Evolutionary conservation across 1,140 invertebrate genomes (phyloP), one percentile per base, ranked within the genome.

Genomic region (Hyles euphorbiae): DNA sequence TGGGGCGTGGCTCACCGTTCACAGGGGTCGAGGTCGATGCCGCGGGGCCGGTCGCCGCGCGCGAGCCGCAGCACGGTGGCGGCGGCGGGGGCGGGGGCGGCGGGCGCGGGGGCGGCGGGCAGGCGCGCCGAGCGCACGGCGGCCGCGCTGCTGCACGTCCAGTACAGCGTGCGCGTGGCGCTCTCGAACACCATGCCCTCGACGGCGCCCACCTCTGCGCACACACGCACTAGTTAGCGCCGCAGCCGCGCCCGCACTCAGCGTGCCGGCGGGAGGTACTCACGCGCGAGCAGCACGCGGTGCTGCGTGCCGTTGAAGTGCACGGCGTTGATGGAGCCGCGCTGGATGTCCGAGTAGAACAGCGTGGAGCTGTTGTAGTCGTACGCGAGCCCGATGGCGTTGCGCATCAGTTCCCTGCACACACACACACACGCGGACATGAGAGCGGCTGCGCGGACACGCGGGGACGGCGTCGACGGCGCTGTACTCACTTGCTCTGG

Each of bases 291-390:
- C 49, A 97, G 82, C 10, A 94, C 90, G 12, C 85, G 85, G 78
- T 96, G 94, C 2, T 91, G 90, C 9, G 90, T 91, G 46, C 96
- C 96, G 88, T 97, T 95, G 83, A 97, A 97, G 76, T 91, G 90
- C n/a, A 97, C 95, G 46, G 91, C 90, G 81, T 95, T 95, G 65
- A 98, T 96, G 53, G 94, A 93, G 51, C 95, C 95, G 61, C 92
- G 87, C 73, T 96, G 95, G 65, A 97, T 96, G 80, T 97, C 96
- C 1, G 96, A 97, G 87, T 96, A 98, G 87, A 95, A 97, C 12
- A 97, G 84, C 49, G 92, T 83, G 56, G 93, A 87, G 3, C 86
- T 87, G 58, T 88, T 87, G 76, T 96, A 96, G 87, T 97, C 95
- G 83, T 94, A 96, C 3, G 94, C 91, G 5, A 98, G 89, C 34